Evolutionary conservation across 2,888 invertebrate species (phyloP), one percentile per base, ranked within the genome.

Genomic region (Spisula solida): DNA sequence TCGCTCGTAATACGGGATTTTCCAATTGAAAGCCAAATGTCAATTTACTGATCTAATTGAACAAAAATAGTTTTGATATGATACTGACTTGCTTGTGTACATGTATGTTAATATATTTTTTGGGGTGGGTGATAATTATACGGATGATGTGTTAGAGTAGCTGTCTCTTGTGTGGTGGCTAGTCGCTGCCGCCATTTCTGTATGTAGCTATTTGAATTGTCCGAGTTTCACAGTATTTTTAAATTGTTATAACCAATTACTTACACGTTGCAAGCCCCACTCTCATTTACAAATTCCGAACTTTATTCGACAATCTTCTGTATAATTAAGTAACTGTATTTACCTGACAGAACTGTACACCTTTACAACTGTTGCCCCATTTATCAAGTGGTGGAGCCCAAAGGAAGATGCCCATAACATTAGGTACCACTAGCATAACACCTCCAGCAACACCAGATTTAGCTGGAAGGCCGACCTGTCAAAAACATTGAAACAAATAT

Each of bases 381-480:
- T 98, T 97, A 96, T 99, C 99, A n/a, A 99, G 97, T 0, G 98
- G 98, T 18, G 99, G 99, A 0, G 99, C 99, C 98, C 98, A 99
- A 18, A 98, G 97, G 95, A 98, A 98, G 91, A 99, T 98, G 34
- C 99, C 99, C 98, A 99, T 98, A 55, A 99, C 98, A 96, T 99
- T 99, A 0, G 99, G 99, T 70, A 99, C 98, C 1, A 99, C 99
- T 82, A 99, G 98, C 94, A 99, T 97, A 97, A 99, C 98, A 84
- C 98, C 98, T 82, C 99, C 99, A 66, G 98, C 98, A 0, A 99
- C 97, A 0, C 97, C 97, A 0, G 97, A 97, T 94, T 97, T 97
- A 31, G 97, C 97, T 12, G 97, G 97, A 80, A 97, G 95, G 8
- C 97, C 97, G 75, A 97, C 97, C 97, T 97, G 94, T 29, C 92